Conservation (phyloP, 2,113 vertebrate species). For the Fulica atra region DNA sequence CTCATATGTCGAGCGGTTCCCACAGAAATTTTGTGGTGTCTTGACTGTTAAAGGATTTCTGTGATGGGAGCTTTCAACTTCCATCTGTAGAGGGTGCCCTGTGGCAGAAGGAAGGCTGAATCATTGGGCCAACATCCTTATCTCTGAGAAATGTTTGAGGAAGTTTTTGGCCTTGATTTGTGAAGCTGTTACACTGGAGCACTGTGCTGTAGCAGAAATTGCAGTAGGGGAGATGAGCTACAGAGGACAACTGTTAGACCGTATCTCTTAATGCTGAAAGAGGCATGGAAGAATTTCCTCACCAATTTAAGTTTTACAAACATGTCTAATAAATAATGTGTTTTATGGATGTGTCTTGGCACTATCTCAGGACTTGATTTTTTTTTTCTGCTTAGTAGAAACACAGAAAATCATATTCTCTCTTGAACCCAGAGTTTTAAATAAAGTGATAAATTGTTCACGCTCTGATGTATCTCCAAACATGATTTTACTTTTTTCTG, state of each 20-base stretch:
- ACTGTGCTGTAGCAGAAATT: background rate
- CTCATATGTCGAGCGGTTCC: background rate
- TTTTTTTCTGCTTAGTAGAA: background rate
- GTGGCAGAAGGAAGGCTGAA: constrained; percentile 1
- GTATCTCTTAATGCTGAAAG: background rate
- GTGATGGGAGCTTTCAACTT: background rate
- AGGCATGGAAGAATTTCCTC: background rate
- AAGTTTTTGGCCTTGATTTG: background rate
- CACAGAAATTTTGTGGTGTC: background rate
- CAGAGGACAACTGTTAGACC: background rate
- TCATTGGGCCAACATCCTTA: background rate
- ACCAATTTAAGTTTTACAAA: background rate
- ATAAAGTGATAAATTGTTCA: background rate
- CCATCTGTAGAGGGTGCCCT: constrained; percentile 12
- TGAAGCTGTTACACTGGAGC: background rate
- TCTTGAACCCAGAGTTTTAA: background rate
- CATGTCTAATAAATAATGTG: background rate
- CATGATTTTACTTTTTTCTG: background rate
- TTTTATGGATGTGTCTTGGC: background rate
- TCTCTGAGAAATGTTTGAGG: background rate
- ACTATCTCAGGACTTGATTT: background rate
- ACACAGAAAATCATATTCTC: background rate
- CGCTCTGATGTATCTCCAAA: background rate
- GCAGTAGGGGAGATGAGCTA: background rate
- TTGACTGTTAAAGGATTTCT: background rate